Conservation (phyloP, 2,113 vertebrate species). For the Agapornis roseicollis region DNA sequence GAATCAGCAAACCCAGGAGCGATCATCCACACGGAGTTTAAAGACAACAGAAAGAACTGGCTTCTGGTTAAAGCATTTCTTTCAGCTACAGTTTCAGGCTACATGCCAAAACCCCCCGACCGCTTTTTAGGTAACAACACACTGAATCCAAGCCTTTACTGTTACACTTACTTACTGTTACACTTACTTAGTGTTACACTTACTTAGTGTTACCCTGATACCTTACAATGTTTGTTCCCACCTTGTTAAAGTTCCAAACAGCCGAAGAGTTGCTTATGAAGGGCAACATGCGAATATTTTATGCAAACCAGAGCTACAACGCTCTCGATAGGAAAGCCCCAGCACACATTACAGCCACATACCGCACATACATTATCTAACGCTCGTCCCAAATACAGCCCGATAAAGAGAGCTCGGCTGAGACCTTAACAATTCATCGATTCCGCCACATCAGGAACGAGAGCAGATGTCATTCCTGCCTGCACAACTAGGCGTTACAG, state of each 20-base stretch:
- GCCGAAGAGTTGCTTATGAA: neutral
- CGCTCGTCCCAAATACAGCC: neutral
- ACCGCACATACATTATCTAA: constrained; percentile 15
- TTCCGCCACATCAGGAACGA: neutral
- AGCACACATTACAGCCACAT: neutral
- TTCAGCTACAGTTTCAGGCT: neutral
- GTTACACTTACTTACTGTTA: neutral
- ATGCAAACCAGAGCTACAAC: neutral
- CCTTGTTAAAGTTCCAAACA: neutral
- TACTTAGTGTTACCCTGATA: too few species aligned
- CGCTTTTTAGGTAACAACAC: neutral
- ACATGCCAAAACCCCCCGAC: neutral
- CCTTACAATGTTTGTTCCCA: neutral
- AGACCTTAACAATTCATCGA: neutral
- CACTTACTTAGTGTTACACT: too few species aligned
- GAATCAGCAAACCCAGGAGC: neutral
- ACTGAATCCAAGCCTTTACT: neutral
- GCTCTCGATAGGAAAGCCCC: neutral
- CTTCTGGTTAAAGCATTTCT: neutral
- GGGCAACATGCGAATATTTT: neutral
- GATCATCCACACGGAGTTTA: neutral
- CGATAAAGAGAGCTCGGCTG: neutral
- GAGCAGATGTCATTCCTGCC: neutral
- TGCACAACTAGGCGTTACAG: neutral
- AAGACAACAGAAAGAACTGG: neutral